These are phyloP conservation scores for Ptilorrhoa leucosticta DNA, from an alignment of 2,113 vertebrate species.

Conservation along the genomic window DNA sequence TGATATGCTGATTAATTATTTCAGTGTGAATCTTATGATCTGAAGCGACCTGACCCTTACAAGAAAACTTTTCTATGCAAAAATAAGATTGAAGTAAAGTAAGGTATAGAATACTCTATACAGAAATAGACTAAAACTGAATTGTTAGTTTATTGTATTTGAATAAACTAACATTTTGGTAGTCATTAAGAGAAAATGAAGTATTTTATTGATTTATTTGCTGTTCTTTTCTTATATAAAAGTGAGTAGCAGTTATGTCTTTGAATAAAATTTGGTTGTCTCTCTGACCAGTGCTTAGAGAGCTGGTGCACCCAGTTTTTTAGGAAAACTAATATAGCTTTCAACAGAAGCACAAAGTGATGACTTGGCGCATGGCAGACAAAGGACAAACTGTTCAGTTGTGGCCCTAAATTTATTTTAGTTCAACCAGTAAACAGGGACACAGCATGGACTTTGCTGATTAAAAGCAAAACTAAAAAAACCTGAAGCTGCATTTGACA, in stretches of 20 bases:
- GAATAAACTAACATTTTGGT: background rate
- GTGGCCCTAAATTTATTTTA: slow-evolving; percentile 18
- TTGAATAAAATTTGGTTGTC: background rate
- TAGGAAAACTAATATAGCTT: background rate
- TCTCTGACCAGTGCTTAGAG: background rate
- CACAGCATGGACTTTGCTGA: background rate
- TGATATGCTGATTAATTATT: background rate
- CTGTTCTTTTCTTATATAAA: background rate
- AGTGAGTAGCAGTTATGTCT: background rate
- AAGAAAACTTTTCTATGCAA: background rate
- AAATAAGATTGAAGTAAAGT: background rate
- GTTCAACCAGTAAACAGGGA: slow-evolving; percentile 20
- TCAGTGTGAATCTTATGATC: background rate
- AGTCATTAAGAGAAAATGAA: background rate
- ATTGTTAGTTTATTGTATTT: background rate
- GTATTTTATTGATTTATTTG: background rate
- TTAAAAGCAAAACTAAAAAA: slow-evolving; percentile 48
- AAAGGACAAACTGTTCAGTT: slow-evolving; percentile 5
- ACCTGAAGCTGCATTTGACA: background rate
- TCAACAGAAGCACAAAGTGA: background rate
- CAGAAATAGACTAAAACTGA: background rate
- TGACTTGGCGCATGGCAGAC: slow-evolving; percentile 21
- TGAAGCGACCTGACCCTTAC: background rate
- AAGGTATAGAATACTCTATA: background rate
- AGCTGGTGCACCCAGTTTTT: background rate